Percentiles rank a stretch among this genome's conserved stretches.
Conservation (phyloP, 2,113 vertebrate species). For the Triplophysa tibetana region DNA sequence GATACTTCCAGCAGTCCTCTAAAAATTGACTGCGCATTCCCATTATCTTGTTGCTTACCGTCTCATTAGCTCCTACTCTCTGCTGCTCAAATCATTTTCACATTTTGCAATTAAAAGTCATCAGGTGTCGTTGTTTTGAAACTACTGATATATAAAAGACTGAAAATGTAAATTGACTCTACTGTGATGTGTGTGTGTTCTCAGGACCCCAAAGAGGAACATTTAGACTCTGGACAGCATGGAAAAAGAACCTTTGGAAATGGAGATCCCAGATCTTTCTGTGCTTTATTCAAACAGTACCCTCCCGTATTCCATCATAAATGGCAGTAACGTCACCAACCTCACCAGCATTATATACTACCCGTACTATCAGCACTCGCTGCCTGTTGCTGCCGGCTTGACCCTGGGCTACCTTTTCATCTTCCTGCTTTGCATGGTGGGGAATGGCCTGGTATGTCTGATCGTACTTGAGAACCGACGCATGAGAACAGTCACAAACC, state of each 20-base stretch:
- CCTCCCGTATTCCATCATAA: slow-evolving; percentile 14
- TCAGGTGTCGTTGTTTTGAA: slow-evolving; percentile 5
- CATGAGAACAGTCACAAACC: slow-evolving; percentile 81
- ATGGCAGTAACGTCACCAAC: slow-evolving; percentile 51
- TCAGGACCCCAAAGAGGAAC: slow-evolving; percentile 41
- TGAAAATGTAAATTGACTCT: neutral
- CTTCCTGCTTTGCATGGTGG: slow-evolving; percentile 80
- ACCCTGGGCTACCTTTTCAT: slow-evolving; percentile 78
- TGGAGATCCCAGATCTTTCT: slow-evolving; percentile 42
- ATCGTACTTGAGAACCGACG: slow-evolving; percentile 75
- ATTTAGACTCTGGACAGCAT: slow-evolving; percentile 54
- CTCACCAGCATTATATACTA: slow-evolving; percentile 65
- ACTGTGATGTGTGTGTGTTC: neutral
- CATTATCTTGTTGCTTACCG: neutral
- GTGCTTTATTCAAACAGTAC: slow-evolving; percentile 54
- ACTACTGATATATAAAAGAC: neutral
- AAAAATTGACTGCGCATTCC: neutral
- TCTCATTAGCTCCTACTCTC: neutral
- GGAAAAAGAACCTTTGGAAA: slow-evolving; percentile 49
- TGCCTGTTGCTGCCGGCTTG: slow-evolving; percentile 70
- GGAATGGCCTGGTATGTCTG: slow-evolving; percentile 78
- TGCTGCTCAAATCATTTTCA: neutral
- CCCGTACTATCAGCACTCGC: slow-evolving; percentile 78
- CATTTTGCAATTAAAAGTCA: neutral
- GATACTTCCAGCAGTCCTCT: neutral